Evolutionary conservation across 1,140 invertebrate genomes (phyloP).

Genomic region (Drosophila mojavensis): DNA sequence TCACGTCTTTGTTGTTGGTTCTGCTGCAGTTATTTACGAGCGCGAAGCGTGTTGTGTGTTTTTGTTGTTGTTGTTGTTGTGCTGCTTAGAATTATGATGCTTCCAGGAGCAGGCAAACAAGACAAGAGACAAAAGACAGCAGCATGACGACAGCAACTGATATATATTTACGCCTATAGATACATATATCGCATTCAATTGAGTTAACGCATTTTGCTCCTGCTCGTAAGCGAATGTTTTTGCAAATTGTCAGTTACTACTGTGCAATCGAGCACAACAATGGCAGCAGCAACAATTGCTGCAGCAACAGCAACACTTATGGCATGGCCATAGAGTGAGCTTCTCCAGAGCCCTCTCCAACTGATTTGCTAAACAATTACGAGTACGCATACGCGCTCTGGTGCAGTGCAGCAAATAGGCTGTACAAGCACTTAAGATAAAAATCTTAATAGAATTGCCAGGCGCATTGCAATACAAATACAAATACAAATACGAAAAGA

Average conservation of each 20-base stretch:
- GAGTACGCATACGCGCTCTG: slow-evolving; percentile 49
- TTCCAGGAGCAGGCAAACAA: slow-evolving; percentile 15
- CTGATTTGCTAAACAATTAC: slow-evolving; percentile 80
- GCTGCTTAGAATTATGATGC: slow-evolving; percentile 63
- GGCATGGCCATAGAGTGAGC: slow-evolving; percentile 40
- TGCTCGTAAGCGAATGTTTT: slow-evolving; percentile 39
- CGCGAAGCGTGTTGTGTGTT: slow-evolving; percentile 48
- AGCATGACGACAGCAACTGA: slow-evolving; percentile 12
- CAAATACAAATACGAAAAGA: slow-evolving; percentile 30
- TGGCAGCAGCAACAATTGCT: slow-evolving; percentile 35
- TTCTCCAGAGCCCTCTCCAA: slow-evolving; percentile 49
- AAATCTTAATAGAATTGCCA: slow-evolving; percentile 80
- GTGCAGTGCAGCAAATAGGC: slow-evolving; percentile 64
- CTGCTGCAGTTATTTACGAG: slow-evolving; percentile 61
- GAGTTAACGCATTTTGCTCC: slow-evolving; percentile 30
- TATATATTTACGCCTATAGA: not conserved
- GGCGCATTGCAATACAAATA: slow-evolving; percentile 72
- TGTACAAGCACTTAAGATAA: slow-evolving; percentile 77
- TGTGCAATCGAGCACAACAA: slow-evolving; percentile 65
- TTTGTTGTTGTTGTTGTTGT: not conserved
- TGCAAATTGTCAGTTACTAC: slow-evolving; percentile 78
- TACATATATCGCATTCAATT: slow-evolving; percentile 13
- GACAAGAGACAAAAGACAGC: not conserved
- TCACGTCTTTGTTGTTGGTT: slow-evolving; percentile 69
- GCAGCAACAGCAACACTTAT: slow-evolving; percentile 22